Percentiles rank a stretch among this genome's conserved stretches.
These are phyloP conservation scores for Cantharis rufa DNA, from an alignment of 2,888 invertebrate species.

Conservation along the genomic window DNA sequence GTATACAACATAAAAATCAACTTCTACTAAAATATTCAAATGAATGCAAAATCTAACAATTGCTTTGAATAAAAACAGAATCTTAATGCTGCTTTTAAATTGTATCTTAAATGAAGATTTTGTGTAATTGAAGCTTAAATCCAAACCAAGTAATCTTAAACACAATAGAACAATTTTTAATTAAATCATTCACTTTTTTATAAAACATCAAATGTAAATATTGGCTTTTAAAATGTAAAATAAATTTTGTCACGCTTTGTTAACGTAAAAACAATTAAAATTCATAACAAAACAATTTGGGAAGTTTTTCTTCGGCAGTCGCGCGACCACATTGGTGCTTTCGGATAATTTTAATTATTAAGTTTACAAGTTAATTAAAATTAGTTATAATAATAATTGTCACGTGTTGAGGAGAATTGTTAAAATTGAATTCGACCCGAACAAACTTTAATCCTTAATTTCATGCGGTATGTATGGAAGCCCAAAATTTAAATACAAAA, in stretches of 20 bases:
- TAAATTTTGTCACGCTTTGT: neutral
- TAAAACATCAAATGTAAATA: neutral
- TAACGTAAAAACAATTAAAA: neutral
- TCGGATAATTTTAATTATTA: neutral
- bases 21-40: neutral
- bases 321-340: neutral
- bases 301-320: neutral
- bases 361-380: neutral
- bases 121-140: neutral
- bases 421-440: neutral
- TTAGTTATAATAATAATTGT: neutral
- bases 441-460: neutral
- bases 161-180: neutral
- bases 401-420: neutral
- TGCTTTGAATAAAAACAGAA: constrained; percentile 3
- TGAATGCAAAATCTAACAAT: constrained; percentile 4
- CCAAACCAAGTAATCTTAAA: neutral
- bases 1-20: neutral
- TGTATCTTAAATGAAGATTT: neutral
- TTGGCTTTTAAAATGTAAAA: neutral
- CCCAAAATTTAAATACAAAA: neutral
- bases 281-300: neutral
- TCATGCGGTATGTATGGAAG: neutral
- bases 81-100: constrained; percentile 1
- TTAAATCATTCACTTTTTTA: neutral